Percentiles rank a stretch among this genome's conserved stretches.
Evolutionary conservation across 2,888 invertebrate genomes (phyloP).

Genomic region (Idaea biselata): DNA sequence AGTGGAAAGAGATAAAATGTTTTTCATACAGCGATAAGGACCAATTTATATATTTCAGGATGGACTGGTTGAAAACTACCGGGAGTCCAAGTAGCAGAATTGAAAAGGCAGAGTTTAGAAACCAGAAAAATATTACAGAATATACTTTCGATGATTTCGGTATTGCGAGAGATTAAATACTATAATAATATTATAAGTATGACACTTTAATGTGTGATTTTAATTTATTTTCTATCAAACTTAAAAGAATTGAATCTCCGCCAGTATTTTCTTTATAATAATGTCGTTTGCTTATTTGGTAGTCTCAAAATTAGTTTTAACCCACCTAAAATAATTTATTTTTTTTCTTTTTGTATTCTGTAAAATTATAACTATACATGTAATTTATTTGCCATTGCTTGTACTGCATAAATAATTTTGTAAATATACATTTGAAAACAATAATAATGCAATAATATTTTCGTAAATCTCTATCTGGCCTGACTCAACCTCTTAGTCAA

Average conservation of each 20-base stretch:
- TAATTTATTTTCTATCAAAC: slow-evolving; percentile 10
- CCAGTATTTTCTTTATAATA: neutral
- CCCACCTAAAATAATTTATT: too few relatives aligned
- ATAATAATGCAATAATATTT: neutral
- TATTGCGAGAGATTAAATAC: slow-evolving; percentile 55
- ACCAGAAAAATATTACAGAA: slow-evolving; percentile 79
- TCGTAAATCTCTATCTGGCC: neutral
- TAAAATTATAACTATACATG: slow-evolving; percentile 9
- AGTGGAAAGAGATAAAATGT: too few relatives aligned
- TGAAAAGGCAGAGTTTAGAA: slow-evolving; percentile 86
- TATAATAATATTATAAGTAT: neutral
- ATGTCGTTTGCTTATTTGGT: neutral
- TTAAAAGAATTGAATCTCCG: neutral
- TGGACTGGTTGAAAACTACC: slow-evolving; percentile 78
- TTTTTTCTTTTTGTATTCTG: neutral
- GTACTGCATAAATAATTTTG: neutral
- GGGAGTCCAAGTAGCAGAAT: slow-evolving; percentile 89
- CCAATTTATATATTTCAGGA: slow-evolving; percentile 54
- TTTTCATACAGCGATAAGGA: neutral
- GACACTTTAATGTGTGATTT: neutral
- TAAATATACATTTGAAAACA: neutral
- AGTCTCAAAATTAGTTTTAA: too few relatives aligned
- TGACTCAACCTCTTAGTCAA: too few relatives aligned
- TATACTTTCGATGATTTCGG: slow-evolving; percentile 74
- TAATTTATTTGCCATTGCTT: neutral